Conservation (phyloP, 1,140 invertebrate species). For the Saccostrea cuccullata region DNA sequence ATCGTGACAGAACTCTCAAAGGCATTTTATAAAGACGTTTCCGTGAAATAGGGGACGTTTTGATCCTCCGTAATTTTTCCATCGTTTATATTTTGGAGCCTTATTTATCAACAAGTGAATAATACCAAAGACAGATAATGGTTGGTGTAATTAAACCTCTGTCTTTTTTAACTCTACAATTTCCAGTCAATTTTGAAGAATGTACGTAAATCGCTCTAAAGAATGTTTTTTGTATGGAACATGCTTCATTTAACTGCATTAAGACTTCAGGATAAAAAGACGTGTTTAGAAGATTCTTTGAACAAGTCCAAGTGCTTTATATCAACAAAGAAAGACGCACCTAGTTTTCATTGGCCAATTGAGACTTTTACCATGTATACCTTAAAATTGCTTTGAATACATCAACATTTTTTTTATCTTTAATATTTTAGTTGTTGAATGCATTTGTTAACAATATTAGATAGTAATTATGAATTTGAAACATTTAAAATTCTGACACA, state of each 20-base stretch:
- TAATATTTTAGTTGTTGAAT: neutral
- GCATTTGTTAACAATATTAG: neutral
- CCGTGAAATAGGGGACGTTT: neutral
- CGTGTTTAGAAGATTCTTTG: neutral
- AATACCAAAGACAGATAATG: neutral
- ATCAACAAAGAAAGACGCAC: neutral
- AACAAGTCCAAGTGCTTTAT: neutral
- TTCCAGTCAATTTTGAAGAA: neutral
- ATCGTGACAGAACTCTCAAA: neutral
- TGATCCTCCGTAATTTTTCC: neutral
- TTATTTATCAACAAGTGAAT: no score
- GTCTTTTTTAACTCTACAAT: neutral
- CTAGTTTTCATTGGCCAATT: neutral
- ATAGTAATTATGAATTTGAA: neutral
- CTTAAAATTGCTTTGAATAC: neutral
- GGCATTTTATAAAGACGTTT: neutral
- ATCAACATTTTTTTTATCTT: neutral
- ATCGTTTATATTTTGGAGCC: neutral
- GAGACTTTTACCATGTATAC: neutral
- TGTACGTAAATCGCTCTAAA: neutral
- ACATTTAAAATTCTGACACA: neutral
- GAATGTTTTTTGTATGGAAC: neutral
- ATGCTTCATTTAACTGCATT: conserved; percentile 1
- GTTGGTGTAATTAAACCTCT: neutral
- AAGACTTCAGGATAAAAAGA: neutral